Base-by-base conservation (phyloP, 2,113 vertebrate genomes). In the Crotalus horridus region DNA sequence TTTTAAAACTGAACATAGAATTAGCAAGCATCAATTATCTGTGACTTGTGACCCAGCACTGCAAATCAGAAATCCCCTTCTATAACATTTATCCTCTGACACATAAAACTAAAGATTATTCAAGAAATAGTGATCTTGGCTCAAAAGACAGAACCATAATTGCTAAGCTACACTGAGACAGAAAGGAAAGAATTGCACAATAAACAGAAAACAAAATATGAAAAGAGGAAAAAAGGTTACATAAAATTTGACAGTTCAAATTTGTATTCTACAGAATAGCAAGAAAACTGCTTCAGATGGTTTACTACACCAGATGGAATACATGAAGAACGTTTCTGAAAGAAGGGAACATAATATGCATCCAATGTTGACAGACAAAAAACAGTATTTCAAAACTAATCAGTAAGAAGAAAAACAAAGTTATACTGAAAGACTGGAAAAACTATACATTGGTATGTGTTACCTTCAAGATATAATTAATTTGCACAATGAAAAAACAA, bases 251-350 rank as follows among this genome's bases (percentile, higher is more conserved):
- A 55, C 43, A 74, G 55, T 59, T 90, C 48, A 86, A 85, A 87
- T 64, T 64, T 20, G 48, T 46, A 61, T 86, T 54, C 46, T 29
- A 86, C n/a, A 86, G 61, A 87, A 54, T 29, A 64, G 3, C 86
- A 24, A 81, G 88, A 93, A 92, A 9, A 43, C 81, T 92, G 33
- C 87, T 91, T 6, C 17, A 56, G 92, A 88, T 74, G 10, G 89
- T 59, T 90, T 0, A 8, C 64, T 1, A 89, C 92, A 81, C 91
- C 64, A 21, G 88, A 92, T 15, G 20, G 69, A 74, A 85, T 2
- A 88, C 29, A 87, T 64, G 15, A 17, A 61, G 53, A 53, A 43
- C 87, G 46, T 53, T 92, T 59, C 43, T 86, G 54, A 56, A 91
- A 89, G 53, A 24, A 20, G 46, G 17, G 43, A 11, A 15, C 9